Conservation (phyloP, 2,797 vertebrate species). For the Pseudochaenichthys georgianus region DNA sequence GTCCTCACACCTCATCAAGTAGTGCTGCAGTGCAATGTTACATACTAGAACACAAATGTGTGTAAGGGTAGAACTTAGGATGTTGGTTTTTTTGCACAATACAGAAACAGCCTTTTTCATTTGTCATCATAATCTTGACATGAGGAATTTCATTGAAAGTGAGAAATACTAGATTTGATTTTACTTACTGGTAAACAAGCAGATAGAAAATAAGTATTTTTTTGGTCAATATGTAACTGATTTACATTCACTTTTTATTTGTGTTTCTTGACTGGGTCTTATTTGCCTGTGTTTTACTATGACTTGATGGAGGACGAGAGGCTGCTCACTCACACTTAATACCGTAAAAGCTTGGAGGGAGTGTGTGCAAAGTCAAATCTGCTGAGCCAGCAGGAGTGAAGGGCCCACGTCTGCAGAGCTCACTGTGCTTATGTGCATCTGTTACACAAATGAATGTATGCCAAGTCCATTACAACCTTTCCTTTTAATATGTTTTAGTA, state of each 20-base stretch:
- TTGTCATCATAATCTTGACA: neutral
- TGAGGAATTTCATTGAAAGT: neutral
- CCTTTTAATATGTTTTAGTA: neutral
- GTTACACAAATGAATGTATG: constrained; percentile 8
- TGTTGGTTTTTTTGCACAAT: neutral
- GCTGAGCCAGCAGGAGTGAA: constrained; percentile 76
- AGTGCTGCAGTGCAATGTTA: constrained; percentile 83
- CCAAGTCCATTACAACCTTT: neutral
- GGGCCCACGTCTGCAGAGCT: constrained; percentile 65
- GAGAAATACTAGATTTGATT: neutral
- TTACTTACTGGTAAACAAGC: neutral
- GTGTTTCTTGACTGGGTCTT: neutral
- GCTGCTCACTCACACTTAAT: constrained; percentile 22
- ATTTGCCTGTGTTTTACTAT: neutral
- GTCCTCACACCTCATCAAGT: constrained; percentile 60
- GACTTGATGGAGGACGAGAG: constrained; percentile 12
- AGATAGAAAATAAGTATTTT: neutral
- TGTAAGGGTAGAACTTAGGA: constrained; percentile 54
- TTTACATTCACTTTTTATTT: neutral
- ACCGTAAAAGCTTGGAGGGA: constrained; percentile 48
- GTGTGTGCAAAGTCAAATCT: constrained; percentile 64
- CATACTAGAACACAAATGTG: constrained; percentile 74
- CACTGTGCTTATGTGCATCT: constrained; percentile 25
- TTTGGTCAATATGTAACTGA: neutral
- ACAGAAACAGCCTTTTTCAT: neutral